Evolutionary conservation across 2,888 invertebrate species (phyloP).

Genomic region (Pasiphila rectangulata): DNA sequence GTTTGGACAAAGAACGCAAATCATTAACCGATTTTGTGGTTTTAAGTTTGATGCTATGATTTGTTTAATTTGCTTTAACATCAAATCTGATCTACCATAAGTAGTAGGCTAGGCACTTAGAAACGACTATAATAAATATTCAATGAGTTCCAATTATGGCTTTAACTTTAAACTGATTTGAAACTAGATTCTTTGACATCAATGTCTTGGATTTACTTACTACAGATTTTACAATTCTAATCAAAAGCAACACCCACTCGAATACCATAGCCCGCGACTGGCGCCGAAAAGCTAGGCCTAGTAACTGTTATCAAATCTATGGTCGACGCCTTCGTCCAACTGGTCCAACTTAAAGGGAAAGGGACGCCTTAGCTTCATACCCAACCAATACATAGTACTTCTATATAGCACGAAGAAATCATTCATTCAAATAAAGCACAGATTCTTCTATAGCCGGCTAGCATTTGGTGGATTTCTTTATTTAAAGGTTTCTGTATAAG

Average conservation of each 20-base stretch:
- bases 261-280: constrained; percentile 14
- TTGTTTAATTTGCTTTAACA: too few species aligned
- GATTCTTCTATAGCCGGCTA: too few species aligned
- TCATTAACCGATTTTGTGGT: too few species aligned
- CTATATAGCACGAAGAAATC: too few species aligned
- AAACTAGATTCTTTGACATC: not conserved
- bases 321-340: not conserved
- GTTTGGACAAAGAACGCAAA: not conserved
- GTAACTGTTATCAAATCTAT: constrained; percentile 15
- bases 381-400: too few species aligned
- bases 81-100: too few species aligned
- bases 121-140: too few species aligned
- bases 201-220: constrained; percentile 1
- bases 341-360: constrained; percentile 38
- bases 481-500: constrained; percentile 2
- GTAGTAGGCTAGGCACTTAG: too few species aligned
- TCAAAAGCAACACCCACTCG: constrained; percentile 17
- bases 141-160: too few species aligned
- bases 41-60: too few species aligned
- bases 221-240: constrained; percentile 20
- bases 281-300: constrained; percentile 20
- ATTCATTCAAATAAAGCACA: constrained; percentile 2
- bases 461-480: not conserved
- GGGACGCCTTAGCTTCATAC: constrained; percentile 30
- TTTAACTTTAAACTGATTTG: not conserved